Base-by-base conservation (phyloP, 2,797 vertebrate species). In the Myripristis jacobus region DNA sequence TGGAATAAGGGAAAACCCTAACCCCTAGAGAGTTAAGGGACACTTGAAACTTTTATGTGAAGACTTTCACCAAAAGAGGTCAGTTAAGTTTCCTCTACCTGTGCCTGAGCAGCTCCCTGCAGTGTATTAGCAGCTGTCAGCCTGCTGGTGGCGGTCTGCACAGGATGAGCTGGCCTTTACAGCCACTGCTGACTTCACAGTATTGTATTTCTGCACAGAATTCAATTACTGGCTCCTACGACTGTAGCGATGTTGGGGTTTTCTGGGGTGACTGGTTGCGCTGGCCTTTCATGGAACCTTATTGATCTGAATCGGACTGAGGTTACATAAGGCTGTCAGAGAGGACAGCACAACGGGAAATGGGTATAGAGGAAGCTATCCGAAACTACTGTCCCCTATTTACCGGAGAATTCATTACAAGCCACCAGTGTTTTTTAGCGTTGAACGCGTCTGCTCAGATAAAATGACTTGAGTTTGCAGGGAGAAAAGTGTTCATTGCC, bases 161-260 rank as follows among this genome's bases (percentile, higher is more conserved):
- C 34, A 57, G 34, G 22, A 38, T 50, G 66, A 43, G 44, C 54
- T 9, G 22, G 82, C 61, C 64, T 78, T 66, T 60, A 65, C 66
- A 47, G 58, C 41, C 63, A 41, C 11, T 79, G 85, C 81, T 83
- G 87, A 90, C 81, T 72, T 59, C 3, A 72, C 65, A 66, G 24
- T 85, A 90, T 89, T 79, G 85, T 77, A 84, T 86, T 87, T 81
- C 80, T 78, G 63, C 72, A 41, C 65, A 70, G 51, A 87, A 81
- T 83, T 83, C 70, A 87, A 85, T 85, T 69, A 81, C 67, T 57
- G 63, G 43, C 65, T 70, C 56, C 3, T 59, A 56, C 72, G 55
- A 77, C 59, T 66, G 85, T 57, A 75, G 62, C 65, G 10, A 6
- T 44, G 75, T 16, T 15, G 34, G 62, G 83, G 79, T 87, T 80